Base-by-base conservation (phyloP, 2,113 vertebrate species). In the Nanorana parkeri region DNA sequence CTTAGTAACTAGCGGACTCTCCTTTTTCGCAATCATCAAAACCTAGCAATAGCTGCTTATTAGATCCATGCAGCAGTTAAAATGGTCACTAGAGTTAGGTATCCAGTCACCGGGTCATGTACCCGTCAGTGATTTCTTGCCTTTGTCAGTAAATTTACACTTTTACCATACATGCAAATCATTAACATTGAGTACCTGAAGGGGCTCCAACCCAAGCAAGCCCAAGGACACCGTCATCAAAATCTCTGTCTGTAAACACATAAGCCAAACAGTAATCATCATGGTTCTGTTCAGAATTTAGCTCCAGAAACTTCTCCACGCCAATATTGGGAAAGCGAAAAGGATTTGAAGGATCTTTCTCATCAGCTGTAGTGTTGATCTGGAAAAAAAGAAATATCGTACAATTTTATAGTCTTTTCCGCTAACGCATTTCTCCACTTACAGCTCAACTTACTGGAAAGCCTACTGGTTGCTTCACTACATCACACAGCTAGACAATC, bases 191-290 rank as follows among this genome's bases (percentile, higher is more conserved):
- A 36, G 3, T 95, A 99, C 98, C 98, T 94, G 97, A 96, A 29
- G 98, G 97, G 8, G 98, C 97, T 88, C 97, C 98, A 77, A 99
- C 98, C 98, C 98, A 99, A 63, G 98, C 98, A 88, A 99, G 88
- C 72, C 98, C 98, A 88, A 99, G 90, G 65, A 99, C 97, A 2
- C 98, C 98, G 54, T 99, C 97, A 79, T 99, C 98, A 90, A 99
- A 99, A 89, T 99, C 98, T 84, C 97, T 89, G 90, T 99, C 98
- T 0, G 98, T 99, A 88, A 99, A 99, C 83, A 99, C 97, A 79
- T 99, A 99, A 84, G 98, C 97, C 90, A 99, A 89, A 87, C 98
- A 99, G 90, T 99, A 99, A 88, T 99, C 97, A 60, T 99, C 97
- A 0, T 99, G 97, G 91, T 99, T 99, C 94, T 99, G 97, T 80